Base-by-base conservation (phyloP, 2,113 vertebrate species). In the Phycodurus eques region DNA sequence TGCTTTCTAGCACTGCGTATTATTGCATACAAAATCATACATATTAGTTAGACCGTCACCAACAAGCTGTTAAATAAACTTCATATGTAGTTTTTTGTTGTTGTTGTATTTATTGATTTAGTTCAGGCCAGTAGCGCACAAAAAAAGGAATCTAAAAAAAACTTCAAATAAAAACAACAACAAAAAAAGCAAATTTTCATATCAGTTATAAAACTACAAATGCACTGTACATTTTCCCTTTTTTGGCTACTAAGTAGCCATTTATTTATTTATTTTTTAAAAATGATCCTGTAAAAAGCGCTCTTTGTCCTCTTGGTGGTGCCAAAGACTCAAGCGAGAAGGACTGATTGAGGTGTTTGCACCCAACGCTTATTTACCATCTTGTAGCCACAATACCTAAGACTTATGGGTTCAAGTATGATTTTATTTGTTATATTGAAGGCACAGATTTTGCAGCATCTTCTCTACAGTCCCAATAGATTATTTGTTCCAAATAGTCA, bases 301-400 rank as follows among this genome's bases (percentile, higher is more conserved):
- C 54, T 22, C 56, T 77, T 42, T 67, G 66, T 44, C 87, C 88
- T 72, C 84, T 78, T 75, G 87, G 85, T 89, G 89, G 88, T 43
- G 85, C 81, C 83, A 91, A 68, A 85, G 15, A 71, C 79, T 81
- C 76, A 80, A 20, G 70, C 15, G 68, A 15, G 17, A 5, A 22
- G 14, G 27, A 62, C 22, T 4, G 57, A 60, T n/a, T 4, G 15
- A 56, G 27, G 64, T 22, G 43, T 35, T 51, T 15, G 6, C 64
- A 7, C 15, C 1, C 14, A 15, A 4, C 15, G 11, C 27, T 53
- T 27, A 49, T 75, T n/a, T 13, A 31, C 62, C 43, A n/a, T 19
- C 42, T 53, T 31, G 13, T 39, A 5, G 0, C 49, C 42, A 35
- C 47, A n/a, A 39, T 63, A 19, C 33, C 39, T 39, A 8, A 14